Evolutionary conservation across 2,113 vertebrate genomes (phyloP).

Genomic region (Calidris pygmaea): DNA sequence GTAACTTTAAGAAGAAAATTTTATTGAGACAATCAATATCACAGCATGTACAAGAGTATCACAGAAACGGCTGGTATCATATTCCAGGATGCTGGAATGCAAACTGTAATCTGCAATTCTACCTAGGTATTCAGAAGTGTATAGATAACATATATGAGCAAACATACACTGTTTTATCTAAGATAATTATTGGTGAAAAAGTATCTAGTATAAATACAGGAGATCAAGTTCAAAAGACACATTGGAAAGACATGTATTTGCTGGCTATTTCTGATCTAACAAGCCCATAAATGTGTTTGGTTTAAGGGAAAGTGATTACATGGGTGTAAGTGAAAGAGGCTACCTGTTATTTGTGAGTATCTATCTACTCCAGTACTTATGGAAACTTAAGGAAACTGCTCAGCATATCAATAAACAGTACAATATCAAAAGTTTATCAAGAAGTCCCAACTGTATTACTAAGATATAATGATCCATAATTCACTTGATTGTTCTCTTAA

Average conservation of each 20-base stretch:
- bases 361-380: not conserved
- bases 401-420: not conserved
- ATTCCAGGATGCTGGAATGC: not conserved
- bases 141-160: not conserved
- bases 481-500: not conserved
- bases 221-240: not conserved
- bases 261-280: not conserved
- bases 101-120: not conserved
- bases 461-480: not conserved
- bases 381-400: not conserved
- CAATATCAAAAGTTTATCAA: not conserved
- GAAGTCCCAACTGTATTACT: not conserved
- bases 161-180: not conserved
- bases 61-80: not conserved
- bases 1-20: not conserved
- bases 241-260: not conserved
- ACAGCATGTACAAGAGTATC: not conserved
- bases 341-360: not conserved
- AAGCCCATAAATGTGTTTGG: rapidly evolving
- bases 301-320: not conserved
- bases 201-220: not conserved
- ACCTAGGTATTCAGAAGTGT: not conserved
- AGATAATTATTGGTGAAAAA: not conserved
- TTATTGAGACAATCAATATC: not conserved
- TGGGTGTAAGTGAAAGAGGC: not conserved